A percentile compares a stretch with the other conserved stretches of the same genome.
Conservation (phyloP, 2,113 vertebrate species). For the Regulus satrapa region DNA sequence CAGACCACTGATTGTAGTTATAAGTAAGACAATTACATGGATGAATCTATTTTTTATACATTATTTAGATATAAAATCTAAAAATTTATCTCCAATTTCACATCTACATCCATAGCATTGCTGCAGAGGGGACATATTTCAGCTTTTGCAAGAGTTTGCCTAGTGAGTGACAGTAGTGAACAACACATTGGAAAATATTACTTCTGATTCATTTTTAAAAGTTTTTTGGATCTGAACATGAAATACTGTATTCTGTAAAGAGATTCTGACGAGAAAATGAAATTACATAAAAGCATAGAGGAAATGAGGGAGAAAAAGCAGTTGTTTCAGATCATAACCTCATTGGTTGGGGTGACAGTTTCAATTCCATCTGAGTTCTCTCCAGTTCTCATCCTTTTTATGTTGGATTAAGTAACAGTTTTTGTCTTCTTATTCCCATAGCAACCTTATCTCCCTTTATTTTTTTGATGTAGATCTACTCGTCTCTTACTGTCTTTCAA, state of each 20-base stretch:
- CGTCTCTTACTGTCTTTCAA: not conserved
- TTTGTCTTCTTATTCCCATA: conserved; percentile 36
- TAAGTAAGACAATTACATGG: not conserved
- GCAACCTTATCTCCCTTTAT: not conserved
- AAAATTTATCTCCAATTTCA: not conserved
- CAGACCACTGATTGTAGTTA: not conserved
- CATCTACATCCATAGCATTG: not conserved
- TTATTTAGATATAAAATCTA: not conserved
- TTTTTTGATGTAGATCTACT: conserved; percentile 32
- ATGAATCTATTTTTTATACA: not conserved
- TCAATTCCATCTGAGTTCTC: not conserved
- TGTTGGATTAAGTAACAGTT: not conserved
- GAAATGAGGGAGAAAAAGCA: not conserved
- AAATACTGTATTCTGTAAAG: not conserved
- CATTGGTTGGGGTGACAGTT: not conserved
- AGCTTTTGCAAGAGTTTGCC: not conserved
- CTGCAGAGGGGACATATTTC: not conserved
- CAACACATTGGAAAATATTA: not conserved
- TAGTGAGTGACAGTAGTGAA: not conserved
- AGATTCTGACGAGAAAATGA: not conserved
- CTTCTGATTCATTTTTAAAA: not conserved
- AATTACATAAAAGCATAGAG: not conserved
- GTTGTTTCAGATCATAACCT: not conserved
- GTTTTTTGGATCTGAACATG: not conserved
- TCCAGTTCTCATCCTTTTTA: conserved; percentile 8